Evolutionary conservation across 2,888 invertebrate genomes (phyloP), one percentile per base, ranked within the genome.

Genomic region (Microchrysa polita): DNA sequence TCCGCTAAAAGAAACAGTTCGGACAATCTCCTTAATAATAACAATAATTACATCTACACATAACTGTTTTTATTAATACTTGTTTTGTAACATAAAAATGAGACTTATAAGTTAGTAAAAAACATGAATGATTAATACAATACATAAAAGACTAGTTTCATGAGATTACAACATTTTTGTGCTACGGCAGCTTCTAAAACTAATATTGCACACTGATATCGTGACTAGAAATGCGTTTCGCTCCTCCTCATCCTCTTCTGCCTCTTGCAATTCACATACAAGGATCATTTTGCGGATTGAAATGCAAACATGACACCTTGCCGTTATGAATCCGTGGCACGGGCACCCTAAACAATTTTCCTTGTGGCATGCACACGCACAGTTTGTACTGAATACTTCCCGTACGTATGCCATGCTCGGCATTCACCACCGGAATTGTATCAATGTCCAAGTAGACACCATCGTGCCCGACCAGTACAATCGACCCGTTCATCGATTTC

Each of bases 351-450:
- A 95, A 96, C 67, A 96, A 82, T 79, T 92, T 92, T 0, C 95
- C 96, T 77, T 92, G 90, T 0, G 95, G 95, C 93, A 95, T 94
- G 80, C 96, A 96, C 0, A 95, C 91, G 79, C 96, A 96, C 0
- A 96, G 88, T 82, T 96, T 95, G 79, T 91, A 96, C 81, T 95
- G 94, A 0, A 89, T 84, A 74, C 84, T 83, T 1, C 82, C 83
- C 79, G 80, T 86, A 80, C 78, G 86, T 34, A 76, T 84, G 76
- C 81, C 87, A 77, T 34, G 80, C 74, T 87, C 84, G 2, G 87
- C 86, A 9, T 83, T 83, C 1, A 90, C 92, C 61, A 92, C 88
- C 0, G 94, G 93, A 16, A 94, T 85, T 76, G 89, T 90, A 57
- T 90, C 88, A 0, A 92, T 88, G 79, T 94, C 92, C 0, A 95